Conservation (phyloP, 2,113 vertebrate genomes). For the Myiozetetes cayanensis region DNA sequence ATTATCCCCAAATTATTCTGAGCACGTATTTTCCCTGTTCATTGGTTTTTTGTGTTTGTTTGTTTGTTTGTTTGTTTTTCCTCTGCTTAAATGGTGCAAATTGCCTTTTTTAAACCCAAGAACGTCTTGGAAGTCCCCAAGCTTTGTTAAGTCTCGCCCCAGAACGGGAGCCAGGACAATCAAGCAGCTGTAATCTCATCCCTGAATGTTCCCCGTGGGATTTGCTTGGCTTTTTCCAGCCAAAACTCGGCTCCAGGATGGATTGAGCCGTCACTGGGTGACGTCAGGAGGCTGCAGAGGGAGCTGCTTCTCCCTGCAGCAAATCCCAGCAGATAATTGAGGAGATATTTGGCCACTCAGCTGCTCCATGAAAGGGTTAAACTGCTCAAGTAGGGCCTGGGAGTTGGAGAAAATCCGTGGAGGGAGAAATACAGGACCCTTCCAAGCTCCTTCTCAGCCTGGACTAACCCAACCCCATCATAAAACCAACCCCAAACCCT, state of each 20-base stretch:
- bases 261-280: background rate
- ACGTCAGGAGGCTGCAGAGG: rapidly evolving
- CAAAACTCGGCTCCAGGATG: rapidly evolving
- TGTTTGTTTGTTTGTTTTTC: background rate
- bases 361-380: rapidly evolving
- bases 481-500: background rate
- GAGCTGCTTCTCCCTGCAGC: background rate
- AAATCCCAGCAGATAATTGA: background rate
- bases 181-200: background rate
- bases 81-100: background rate
- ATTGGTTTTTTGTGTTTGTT: too few species aligned
- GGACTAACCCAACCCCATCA: background rate
- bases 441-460: background rate
- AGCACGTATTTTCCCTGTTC: too few species aligned
- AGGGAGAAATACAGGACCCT: background rate
- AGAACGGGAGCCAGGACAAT: background rate
- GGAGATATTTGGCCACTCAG: background rate
- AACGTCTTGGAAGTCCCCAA: background rate
- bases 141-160: background rate
- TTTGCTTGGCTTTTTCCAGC: background rate
- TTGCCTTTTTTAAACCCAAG: background rate
- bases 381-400: rapidly evolving
- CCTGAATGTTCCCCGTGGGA: rapidly evolving
- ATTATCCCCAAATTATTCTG: background rate
- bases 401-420: background rate